Evolutionary conservation across 2,113 vertebrate genomes (phyloP).

Genomic region (Hippoglossus stenolepis): DNA sequence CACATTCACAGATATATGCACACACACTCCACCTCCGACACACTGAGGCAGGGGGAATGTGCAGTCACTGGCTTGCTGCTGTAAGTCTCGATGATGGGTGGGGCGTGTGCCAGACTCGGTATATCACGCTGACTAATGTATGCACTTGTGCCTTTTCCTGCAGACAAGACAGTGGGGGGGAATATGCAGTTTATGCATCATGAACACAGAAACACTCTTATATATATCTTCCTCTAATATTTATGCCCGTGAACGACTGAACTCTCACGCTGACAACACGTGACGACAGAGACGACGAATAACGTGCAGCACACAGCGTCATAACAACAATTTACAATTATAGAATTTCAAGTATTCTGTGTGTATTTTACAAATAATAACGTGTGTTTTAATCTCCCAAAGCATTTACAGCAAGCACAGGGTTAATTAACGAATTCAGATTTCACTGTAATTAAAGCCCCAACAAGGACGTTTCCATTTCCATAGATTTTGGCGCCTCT

Average conservation of each 20-base stretch:
- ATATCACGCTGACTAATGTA: conserved; percentile 62
- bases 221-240: conserved; percentile 38
- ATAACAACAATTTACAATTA: background rate
- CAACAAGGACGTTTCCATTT: too few relatives aligned
- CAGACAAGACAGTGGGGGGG: conserved; percentile 36
- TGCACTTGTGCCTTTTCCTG: conserved; percentile 30
- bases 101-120: conserved; percentile 25
- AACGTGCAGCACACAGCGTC: background rate
- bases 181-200: conserved; percentile 35
- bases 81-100: conserved; percentile 39
- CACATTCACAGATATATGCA: background rate
- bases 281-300: background rate
- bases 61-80: conserved; percentile 35
- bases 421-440: too few relatives aligned
- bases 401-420: too few relatives aligned
- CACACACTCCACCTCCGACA: conserved; percentile 47
- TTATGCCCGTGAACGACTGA: conserved; percentile 21
- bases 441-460: too few relatives aligned
- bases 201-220: conserved; percentile 35
- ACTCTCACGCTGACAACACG: background rate
- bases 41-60: conserved; percentile 48
- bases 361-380: too few relatives aligned
- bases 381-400: too few relatives aligned
- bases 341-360: too few relatives aligned
- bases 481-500: too few relatives aligned